Evolutionary conservation across 2,113 vertebrate genomes (phyloP).

Genomic region (Lagopus leucura): DNA sequence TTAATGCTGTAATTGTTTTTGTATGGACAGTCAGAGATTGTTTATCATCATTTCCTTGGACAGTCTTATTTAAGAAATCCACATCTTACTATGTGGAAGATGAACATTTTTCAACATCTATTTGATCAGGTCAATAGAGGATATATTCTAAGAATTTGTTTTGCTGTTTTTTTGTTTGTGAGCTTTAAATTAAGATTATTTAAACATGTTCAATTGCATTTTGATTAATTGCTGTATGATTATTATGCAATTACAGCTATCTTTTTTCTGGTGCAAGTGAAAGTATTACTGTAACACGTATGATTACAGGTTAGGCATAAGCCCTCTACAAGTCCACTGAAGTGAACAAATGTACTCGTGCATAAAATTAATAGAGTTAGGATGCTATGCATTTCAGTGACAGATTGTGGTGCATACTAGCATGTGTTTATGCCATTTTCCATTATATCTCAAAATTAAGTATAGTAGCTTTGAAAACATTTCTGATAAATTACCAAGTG

Average conservation of each 20-base stretch:
- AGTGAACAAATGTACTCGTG: not conserved
- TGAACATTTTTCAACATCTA: constrained; percentile 81
- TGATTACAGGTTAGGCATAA: not conserved
- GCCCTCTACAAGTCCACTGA: not conserved
- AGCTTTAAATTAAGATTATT: not conserved
- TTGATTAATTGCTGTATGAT: not conserved
- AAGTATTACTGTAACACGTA: not conserved
- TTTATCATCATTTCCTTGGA: constrained; percentile 87
- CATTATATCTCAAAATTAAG: not conserved
- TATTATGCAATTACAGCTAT: not conserved
- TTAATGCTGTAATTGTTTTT: not conserved
- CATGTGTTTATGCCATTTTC: not conserved
- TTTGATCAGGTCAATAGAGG: constrained; percentile 75
- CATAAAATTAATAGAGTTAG: not conserved
- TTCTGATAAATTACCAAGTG: not conserved
- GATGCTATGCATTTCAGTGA: not conserved
- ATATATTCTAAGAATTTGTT: not conserved
- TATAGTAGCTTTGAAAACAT: not conserved
- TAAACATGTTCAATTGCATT: not conserved
- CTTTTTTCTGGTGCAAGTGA: not conserved
- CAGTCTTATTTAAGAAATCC: constrained; percentile 78
- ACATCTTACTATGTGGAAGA: constrained; percentile 65
- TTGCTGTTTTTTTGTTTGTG: not conserved
- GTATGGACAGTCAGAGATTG: constrained; percentile 64
- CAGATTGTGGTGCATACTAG: not conserved